Evolutionary conservation across 2,888 invertebrate species (phyloP), one percentile per base, ranked within the genome.

Genomic region (Rambutsinella grinnellia): DNA sequence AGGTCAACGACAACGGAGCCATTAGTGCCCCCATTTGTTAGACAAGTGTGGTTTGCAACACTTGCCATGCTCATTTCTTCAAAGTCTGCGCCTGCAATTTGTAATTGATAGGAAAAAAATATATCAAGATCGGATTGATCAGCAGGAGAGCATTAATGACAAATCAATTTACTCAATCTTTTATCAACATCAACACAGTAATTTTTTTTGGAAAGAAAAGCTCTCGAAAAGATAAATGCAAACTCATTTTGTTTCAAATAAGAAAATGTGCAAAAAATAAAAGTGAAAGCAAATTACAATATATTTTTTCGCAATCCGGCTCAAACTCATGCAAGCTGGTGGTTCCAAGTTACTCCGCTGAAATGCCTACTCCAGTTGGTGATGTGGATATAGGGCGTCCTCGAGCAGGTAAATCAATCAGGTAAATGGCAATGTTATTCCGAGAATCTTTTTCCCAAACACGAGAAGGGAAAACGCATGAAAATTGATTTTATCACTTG

Each of bases 61-160:
- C 82, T 82, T 5, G 80, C 82, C 79, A 84, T 68, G 60, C 84
- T 84, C 72, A 84, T 79, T 72, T 84, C 84, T 79, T 84, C 84
- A 75, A 83, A 81, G 63, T 83, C 82, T 68, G 81, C 82, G 49
- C 82, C 84, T 84, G 62, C 44, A 71, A 60, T n/a, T n/a, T n/a
- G n/a, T 13, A 36, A 36, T 56, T 56, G 56, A 56, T n/a, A 56
- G 17, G 24, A 26, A 56, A 49, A n/a, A n/a, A n/a, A n/a, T n/a
- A n/a, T n/a, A n/a, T n/a, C n/a, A n/a, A n/a, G n/a, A n/a, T n/a
- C n/a, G n/a, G n/a, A n/a, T 36, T 36, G 5, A 36, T 36, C 36
- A 36, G 8, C 13, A 10, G 44, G 10, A 44, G 24, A 53, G 53
- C 19, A 53, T 15, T 36, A 36, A 36, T 36, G 36, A 36, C n/a